Base-by-base conservation (phyloP, 2,797 vertebrate genomes). In the Eulemur coronatus region DNA sequence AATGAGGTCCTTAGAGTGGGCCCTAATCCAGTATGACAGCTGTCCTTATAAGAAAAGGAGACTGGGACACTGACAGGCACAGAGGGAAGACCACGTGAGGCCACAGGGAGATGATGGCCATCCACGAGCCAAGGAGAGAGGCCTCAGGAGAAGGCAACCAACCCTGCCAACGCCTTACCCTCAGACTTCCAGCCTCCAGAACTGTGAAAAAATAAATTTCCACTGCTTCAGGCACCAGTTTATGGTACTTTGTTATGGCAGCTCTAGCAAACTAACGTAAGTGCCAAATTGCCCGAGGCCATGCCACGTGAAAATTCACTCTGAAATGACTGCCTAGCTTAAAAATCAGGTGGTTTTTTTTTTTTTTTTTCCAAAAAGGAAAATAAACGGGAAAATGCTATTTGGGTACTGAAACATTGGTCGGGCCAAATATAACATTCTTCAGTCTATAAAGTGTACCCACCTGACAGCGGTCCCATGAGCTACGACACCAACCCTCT, bases 211-310 rank as follows among this genome's bases (percentile, higher is more conserved):
- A 15, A 41, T 8, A 9, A 6, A 24, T 10, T 15, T 50, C 86
- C 35, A 7, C 41, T n/a, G 7, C 43, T 8, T 3, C 7, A 24
- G 41, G 61, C 59, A 11, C 46, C 17, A 1, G 28, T 1, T 8
- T 5, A 24, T 26, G 35, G 46, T 13, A 0, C 46, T 33, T 24
- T 11, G 7, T 65, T 14, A 22, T 0, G 0, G 67, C 14, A 6
- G 73, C 61, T 52, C 41, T 12, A 11, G 46, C 43, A 57, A 41
- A 70, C 5, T 17, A 5, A 9, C 0, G 0, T 3, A 35, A 10
- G 57, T 41, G 57, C 7, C 63, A 78, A 33, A 26, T 0, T 22
- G 92, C 52, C 84, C 86, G 80, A 59, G 87, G 46, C 12, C 18
- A 14, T 12, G 50, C 46, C 72, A 72, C 4, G 1, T 30, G 43